Base-by-base conservation (phyloP, 2,888 invertebrate species). In the Scotopteryx bipunctaria region DNA sequence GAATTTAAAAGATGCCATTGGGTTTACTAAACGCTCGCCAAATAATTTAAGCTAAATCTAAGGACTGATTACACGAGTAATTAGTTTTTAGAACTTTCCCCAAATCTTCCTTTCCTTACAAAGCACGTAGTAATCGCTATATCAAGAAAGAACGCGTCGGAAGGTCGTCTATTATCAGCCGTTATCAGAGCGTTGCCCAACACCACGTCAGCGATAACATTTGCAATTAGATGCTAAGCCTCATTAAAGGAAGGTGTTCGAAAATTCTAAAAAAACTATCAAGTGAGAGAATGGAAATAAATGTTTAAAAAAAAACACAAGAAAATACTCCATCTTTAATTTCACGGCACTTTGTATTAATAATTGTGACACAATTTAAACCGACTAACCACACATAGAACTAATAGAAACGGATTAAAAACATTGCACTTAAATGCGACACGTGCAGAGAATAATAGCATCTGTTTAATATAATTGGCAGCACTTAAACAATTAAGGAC, bases 141-240 rank as follows among this genome's bases (percentile, higher is more conserved):
- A 59, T 54, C 55, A 55, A 57, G 54, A 57, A 41, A 41, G 55
- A 51, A 59, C 59, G 57, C 49, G 48, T 29, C 51, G 60, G 63
- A 69, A 69, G 69, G 69, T 64, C 66, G 67, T 61, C 29, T 5
- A 29, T 46, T 55, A 61, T 61, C 58, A 51, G 41, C 6, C 13
- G 48, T 50, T 58, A 61, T 61, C 61, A 55, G 13, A 53, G 49
- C 27, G 40, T 56, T 58, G 60, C 56, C 53, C 62, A 50, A 29
- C 43, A 27, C 41, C 16, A 59, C 57, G 61, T 62, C 51, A 55
- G 37, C 25, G 48, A 54, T 54, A 51, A 54, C 35, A 44, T 41
- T 52, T 40, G 29, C 21, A 11, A 40, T 51, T 55, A 36, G 43
- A n/a, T n/a, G 45, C n/a, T 59, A 55, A 49, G 41, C 54, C 59